Conservation (phyloP, 2,888 invertebrate species). For the Arenicola marina region DNA sequence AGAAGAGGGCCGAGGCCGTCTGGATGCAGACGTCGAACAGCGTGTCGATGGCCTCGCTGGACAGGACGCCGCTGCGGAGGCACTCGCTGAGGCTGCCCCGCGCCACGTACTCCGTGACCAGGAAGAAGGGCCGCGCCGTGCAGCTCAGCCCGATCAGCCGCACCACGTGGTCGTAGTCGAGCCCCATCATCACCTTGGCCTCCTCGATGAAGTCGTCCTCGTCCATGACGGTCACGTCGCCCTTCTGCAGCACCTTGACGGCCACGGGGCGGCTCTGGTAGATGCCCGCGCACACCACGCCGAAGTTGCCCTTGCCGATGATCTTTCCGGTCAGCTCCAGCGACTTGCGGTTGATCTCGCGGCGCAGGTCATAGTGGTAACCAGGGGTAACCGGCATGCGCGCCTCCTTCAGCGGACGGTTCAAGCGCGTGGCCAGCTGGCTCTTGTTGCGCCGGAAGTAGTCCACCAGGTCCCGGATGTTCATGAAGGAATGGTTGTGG, state of each 20-base stretch:
- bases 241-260: constrained; percentile 34
- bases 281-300: constrained; percentile 31
- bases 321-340: constrained; percentile 30
- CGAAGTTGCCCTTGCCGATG: constrained; percentile 30
- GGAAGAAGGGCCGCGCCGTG: constrained; percentile 31
- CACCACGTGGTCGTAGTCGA: constrained; percentile 34
- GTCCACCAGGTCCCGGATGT: constrained; percentile 30
- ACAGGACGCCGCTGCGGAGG: constrained; percentile 20
- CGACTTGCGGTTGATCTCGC: constrained; percentile 27
- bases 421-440: constrained; percentile 25
- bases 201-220: constrained; percentile 39
- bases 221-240: constrained; percentile 22
- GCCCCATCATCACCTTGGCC: constrained; percentile 29
- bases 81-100: constrained; percentile 34
- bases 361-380: constrained; percentile 28
- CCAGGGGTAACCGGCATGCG: constrained; percentile 31
- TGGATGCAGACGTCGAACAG: constrained; percentile 37
- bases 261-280: constrained; percentile 29
- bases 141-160: constrained; percentile 33
- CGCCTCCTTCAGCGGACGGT: constrained; percentile 34
- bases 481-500: constrained; percentile 37
- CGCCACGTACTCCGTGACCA: constrained; percentile 31
- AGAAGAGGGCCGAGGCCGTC: constrained; percentile 30
- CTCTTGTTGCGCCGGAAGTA: constrained; percentile 34
- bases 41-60: constrained; percentile 30